Percentiles rank a stretch among this genome's conserved stretches.
phyloP scores from a whole-genome alignment of 2,797 vertebrate genomes.

The Sparus aurata region DNA sequence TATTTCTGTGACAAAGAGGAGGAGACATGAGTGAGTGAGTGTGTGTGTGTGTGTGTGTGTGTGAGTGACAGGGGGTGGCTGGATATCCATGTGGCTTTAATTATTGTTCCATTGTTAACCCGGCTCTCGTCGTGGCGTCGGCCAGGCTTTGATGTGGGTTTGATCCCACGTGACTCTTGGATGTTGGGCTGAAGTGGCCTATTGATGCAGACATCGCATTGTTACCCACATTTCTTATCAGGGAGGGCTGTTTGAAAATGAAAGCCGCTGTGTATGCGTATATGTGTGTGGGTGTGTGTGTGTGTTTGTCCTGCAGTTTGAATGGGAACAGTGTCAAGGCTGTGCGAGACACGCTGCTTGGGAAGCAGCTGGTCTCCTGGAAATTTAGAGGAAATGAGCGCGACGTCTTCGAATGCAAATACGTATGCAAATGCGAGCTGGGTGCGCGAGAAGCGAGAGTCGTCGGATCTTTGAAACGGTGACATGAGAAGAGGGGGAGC shows the following conservation, averaged over 20 bases:
- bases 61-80: slow-evolving; percentile 11
- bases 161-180: slow-evolving; percentile 77
- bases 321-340: slow-evolving; percentile 45
- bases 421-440: slow-evolving; percentile 36
- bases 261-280: slow-evolving; percentile 41
- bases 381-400: slow-evolving; percentile 49
- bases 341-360: slow-evolving; percentile 38
- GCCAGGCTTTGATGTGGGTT: slow-evolving; percentile 80
- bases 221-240: slow-evolving; percentile 69
- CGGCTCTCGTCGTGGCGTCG: slow-evolving; percentile 57
- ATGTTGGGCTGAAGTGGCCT: slow-evolving; percentile 74
- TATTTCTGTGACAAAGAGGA: slow-evolving; percentile 56
- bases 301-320: slow-evolving; percentile 47
- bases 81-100: slow-evolving; percentile 75
- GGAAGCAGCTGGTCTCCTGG: slow-evolving; percentile 49
- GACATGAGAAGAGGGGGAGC: slow-evolving; percentile 25
- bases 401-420: slow-evolving; percentile 47
- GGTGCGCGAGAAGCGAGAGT: slow-evolving; percentile 1
- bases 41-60: slow-evolving; percentile 18
- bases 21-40: slow-evolving; percentile 19
- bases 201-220: slow-evolving; percentile 71
- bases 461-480: slow-evolving; percentile 12
- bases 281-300: slow-evolving; percentile 8
- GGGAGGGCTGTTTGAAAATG: slow-evolving; percentile 62
- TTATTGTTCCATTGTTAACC: slow-evolving; percentile 77